Percentiles rank a stretch among this genome's conserved stretches.
Conservation (phyloP, 2,888 invertebrate genomes). For the Diadromus collaris region DNA sequence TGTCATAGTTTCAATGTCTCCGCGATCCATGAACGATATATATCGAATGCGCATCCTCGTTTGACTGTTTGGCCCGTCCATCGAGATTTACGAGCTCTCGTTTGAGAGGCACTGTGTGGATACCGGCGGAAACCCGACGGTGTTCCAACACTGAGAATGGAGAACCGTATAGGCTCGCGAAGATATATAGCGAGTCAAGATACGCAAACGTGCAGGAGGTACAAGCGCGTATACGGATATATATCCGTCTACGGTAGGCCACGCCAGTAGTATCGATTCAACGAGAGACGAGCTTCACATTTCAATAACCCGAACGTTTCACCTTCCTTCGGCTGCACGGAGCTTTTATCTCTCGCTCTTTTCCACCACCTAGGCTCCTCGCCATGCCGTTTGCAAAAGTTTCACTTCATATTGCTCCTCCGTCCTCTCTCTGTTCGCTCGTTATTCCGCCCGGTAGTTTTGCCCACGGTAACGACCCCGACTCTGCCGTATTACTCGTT, state of each 20-base stretch:
- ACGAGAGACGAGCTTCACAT: slow-evolving; percentile 73
- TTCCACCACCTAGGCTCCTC: slow-evolving; percentile 19
- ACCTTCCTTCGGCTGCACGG: slow-evolving; percentile 46
- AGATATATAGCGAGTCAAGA: slow-evolving; percentile 29
- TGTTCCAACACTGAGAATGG: slow-evolving; percentile 51
- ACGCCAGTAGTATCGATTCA: slow-evolving; percentile 73
- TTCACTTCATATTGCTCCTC: slow-evolving; percentile 49
- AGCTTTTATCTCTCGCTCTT: slow-evolving; percentile 39
- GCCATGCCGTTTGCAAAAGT: slow-evolving; percentile 51
- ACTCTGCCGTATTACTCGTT: slow-evolving; percentile 22
- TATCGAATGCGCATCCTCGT: slow-evolving; percentile 4
- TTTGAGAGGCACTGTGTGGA: slow-evolving; percentile 75
- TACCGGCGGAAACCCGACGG: slow-evolving; percentile 65
- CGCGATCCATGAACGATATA: slow-evolving; percentile 16
- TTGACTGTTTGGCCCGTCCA: slow-evolving; percentile 60
- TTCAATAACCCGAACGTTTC: slow-evolving; percentile 72
- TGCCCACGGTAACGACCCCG: slow-evolving; percentile 38
- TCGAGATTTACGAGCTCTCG: slow-evolving; percentile 73
- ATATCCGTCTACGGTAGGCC: slow-evolving; percentile 52
- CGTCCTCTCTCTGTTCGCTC: slow-evolving; percentile 19
- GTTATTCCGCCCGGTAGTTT: slow-evolving; percentile 40
- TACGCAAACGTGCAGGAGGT: slow-evolving; percentile 23
- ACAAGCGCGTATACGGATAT: slow-evolving; percentile 40
- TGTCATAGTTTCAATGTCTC: slow-evolving; percentile 36
- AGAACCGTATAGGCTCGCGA: slow-evolving; percentile 49